Percentiles rank a stretch among this genome's conserved stretches.
Conservation (phyloP, 92 coral and sea anemone genomes). For the Parazoanthus swiftii region DNA sequence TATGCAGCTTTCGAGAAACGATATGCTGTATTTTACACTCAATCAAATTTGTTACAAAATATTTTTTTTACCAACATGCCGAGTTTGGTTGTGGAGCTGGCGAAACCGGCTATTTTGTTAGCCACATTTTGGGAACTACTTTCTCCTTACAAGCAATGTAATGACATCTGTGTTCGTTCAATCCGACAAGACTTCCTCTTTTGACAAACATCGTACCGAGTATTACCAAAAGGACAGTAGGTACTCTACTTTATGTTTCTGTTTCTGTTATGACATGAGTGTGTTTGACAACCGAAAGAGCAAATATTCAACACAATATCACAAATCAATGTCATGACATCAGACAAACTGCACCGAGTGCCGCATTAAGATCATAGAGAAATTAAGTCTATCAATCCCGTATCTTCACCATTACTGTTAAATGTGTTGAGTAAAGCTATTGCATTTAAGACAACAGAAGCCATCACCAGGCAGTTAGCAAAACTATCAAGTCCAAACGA, state of each 20-base stretch:
- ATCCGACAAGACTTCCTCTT: background rate
- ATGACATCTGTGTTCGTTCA: background rate
- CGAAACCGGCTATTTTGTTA: too few relatives aligned
- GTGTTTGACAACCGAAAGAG: background rate
- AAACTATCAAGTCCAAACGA: background rate
- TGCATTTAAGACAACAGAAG: background rate
- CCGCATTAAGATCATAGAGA: background rate
- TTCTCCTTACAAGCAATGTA: background rate
- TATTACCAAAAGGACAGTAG: too few relatives aligned
- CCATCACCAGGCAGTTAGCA: background rate
- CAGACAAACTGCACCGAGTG: background rate
- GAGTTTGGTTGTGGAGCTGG: too few relatives aligned
- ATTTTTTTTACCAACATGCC: too few relatives aligned
- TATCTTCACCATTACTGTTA: background rate
- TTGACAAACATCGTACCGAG: background rate
- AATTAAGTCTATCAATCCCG: background rate
- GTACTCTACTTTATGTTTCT: too few relatives aligned
- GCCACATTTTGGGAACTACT: too few relatives aligned
- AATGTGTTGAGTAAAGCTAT: background rate
- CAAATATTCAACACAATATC: background rate
- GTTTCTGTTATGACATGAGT: background rate
- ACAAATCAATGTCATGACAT: too few relatives aligned
- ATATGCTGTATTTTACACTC: too few relatives aligned
- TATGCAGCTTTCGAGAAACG: too few relatives aligned
- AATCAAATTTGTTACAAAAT: too few relatives aligned